Percentiles rank a stretch among this genome's conserved stretches.
These are phyloP conservation scores for Nemotelus nigrinus DNA, from an alignment of 2,888 invertebrate genomes.

Conservation along the genomic window DNA sequence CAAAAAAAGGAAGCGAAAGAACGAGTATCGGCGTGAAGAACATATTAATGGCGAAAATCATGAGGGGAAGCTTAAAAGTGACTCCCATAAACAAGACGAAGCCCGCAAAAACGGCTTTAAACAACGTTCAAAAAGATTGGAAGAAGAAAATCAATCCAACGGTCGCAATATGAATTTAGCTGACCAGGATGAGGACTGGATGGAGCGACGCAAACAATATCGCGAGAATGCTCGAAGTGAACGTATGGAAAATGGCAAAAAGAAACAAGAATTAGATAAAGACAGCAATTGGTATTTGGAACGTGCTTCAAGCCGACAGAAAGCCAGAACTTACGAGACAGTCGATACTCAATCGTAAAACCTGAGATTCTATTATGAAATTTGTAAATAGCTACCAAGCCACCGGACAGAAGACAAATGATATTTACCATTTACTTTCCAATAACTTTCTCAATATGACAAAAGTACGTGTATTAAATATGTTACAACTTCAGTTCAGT, in stretches of 20 bases:
- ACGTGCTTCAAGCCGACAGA: conserved; percentile 59
- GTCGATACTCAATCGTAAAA: conserved; percentile 2
- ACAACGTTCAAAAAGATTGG: background rate
- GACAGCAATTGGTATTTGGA: conserved; percentile 62
- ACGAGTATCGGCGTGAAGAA: background rate
- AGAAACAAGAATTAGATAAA: conserved; percentile 53
- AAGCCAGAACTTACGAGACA: conserved; percentile 56
- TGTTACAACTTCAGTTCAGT: too few relatives aligned
- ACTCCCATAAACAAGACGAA: background rate
- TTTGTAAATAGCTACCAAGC: too few relatives aligned
- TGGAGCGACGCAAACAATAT: conserved; percentile 54
- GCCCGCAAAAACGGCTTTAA: conserved; percentile 7
- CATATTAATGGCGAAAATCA: background rate
- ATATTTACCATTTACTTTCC: too few relatives aligned
- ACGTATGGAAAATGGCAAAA: background rate
- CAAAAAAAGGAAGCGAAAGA: background rate
- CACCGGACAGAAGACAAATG: too few relatives aligned
- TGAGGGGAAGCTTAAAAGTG: background rate
- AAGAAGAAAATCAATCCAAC: conserved; percentile 1
- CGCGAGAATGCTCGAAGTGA: conserved; percentile 55
- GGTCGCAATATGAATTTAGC: conserved; percentile 45
- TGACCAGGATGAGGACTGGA: conserved; percentile 54
- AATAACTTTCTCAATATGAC: too few relatives aligned
- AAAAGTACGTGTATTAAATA: too few relatives aligned
- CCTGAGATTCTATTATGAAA: background rate